Conservation (phyloP, 2,113 vertebrate genomes). For the Phyllostomus discolor region DNA sequence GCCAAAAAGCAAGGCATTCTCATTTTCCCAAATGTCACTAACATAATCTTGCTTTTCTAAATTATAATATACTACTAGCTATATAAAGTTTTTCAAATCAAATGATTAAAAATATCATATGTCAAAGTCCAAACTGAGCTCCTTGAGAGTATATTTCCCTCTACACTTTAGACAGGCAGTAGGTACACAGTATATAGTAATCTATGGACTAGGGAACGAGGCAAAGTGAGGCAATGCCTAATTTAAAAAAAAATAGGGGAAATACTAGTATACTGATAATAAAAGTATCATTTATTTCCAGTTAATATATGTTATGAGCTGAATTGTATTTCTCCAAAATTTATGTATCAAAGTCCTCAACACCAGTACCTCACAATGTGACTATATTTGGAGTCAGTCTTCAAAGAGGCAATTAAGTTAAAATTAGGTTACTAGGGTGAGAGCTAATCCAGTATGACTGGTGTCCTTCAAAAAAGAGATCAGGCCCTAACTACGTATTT, state of each 20-base stretch:
- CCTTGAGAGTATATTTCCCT: not conserved
- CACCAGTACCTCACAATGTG: not conserved
- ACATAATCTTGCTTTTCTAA: not conserved
- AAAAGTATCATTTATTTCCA: not conserved
- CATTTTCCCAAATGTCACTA: not conserved
- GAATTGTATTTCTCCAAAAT: not conserved
- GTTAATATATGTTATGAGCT: not conserved
- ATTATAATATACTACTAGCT: not conserved
- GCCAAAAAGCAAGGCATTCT: not conserved
- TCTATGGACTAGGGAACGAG: not conserved
- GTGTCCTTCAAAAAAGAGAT: not conserved
- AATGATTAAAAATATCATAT: not conserved
- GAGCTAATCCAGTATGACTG: not conserved
- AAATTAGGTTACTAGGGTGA: not conserved
- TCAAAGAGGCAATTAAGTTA: not conserved
- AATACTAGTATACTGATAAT: not conserved
- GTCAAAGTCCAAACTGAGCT: not conserved
- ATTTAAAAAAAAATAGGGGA: not conserved
- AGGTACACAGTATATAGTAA: not conserved
- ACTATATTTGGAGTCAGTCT: not conserved
- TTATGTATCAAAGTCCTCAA: not conserved
- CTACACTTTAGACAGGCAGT: not conserved
- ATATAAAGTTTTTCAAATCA: slow-evolving; percentile 11
- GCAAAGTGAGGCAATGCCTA: not conserved
- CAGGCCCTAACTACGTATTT: too few species aligned